A percentile compares a stretch with the other conserved stretches of the same genome.
These are phyloP conservation scores for Paraescarpia echinospica DNA, from an alignment of 1,140 invertebrate species.

Conservation along the genomic window DNA sequence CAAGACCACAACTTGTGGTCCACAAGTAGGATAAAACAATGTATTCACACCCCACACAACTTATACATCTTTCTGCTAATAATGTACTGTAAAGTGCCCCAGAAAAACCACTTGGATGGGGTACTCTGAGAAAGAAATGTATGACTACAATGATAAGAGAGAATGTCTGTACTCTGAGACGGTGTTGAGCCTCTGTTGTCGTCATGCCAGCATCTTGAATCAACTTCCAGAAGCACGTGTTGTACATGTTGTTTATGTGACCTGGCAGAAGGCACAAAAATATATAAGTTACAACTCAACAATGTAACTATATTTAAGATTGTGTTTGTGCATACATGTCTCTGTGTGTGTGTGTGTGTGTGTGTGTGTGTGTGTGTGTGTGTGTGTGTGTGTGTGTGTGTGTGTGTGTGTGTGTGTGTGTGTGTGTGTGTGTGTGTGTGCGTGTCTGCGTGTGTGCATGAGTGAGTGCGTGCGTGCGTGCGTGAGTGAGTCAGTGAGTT, in stretches of 20 bases:
- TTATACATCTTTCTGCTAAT: no score
- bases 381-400: not conserved
- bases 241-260: conserved; percentile 97
- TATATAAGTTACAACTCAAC: not conserved
- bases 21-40: no score
- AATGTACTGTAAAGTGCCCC: no score
- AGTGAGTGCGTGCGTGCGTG: no score
- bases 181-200: conserved; percentile 76
- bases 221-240: conserved; percentile 93
- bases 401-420: no score
- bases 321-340: no score
- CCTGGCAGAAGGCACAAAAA: conserved; percentile 36
- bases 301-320: not conserved
- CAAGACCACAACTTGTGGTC: no score
- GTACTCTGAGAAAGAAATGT: no score
- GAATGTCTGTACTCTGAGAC: conserved; percentile 63
- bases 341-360: not conserved
- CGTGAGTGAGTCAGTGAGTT: no score
- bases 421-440: not conserved
- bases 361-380: not conserved
- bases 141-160: not conserved
- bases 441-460: no score
- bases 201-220: conserved; percentile 76
- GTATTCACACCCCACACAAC: no score
- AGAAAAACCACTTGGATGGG: no score